Evolutionary conservation across 2,888 invertebrate genomes (phyloP).

Genomic region (Epistrophella euchroma): DNA sequence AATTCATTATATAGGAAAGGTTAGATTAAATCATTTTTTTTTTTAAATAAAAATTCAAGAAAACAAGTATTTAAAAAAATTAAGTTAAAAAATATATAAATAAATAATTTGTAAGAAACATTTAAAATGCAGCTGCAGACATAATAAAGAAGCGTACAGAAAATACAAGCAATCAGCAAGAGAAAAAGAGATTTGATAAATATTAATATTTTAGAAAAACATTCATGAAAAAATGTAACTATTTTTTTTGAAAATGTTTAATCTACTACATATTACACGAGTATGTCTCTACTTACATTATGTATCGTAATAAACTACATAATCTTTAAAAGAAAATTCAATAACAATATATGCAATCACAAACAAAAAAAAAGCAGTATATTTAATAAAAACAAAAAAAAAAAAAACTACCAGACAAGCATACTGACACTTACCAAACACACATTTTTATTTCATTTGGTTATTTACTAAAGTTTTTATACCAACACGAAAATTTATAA

Average conservation of each 20-base stretch:
- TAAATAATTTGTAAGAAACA: constrained; percentile 36
- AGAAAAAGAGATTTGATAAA: constrained; percentile 19
- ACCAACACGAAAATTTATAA: not conserved
- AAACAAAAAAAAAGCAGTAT: too few relatives aligned
- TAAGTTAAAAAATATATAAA: not conserved
- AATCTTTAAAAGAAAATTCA: not conserved
- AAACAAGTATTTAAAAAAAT: constrained; percentile 8
- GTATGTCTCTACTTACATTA: too few relatives aligned
- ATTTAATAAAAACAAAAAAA: not conserved
- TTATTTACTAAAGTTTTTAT: not conserved
- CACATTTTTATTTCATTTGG: constrained; percentile 16
- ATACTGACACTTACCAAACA: constrained; percentile 65
- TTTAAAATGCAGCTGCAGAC: constrained; percentile 29
- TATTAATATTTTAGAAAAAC: not conserved
- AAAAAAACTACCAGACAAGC: not conserved
- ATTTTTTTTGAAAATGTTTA: not conserved
- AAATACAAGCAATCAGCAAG: constrained; percentile 71
- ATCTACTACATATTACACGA: not conserved
- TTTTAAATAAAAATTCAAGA: not conserved
- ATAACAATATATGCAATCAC: not conserved
- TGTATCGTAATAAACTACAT: not conserved
- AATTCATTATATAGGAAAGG: constrained; percentile 37
- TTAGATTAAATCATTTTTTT: constrained; percentile 7
- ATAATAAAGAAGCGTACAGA: constrained; percentile 52
- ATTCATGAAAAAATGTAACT: constrained; percentile 11